Evolutionary conservation across 2,113 vertebrate genomes (phyloP).

Genomic region (Oxyruncus cristatus): DNA sequence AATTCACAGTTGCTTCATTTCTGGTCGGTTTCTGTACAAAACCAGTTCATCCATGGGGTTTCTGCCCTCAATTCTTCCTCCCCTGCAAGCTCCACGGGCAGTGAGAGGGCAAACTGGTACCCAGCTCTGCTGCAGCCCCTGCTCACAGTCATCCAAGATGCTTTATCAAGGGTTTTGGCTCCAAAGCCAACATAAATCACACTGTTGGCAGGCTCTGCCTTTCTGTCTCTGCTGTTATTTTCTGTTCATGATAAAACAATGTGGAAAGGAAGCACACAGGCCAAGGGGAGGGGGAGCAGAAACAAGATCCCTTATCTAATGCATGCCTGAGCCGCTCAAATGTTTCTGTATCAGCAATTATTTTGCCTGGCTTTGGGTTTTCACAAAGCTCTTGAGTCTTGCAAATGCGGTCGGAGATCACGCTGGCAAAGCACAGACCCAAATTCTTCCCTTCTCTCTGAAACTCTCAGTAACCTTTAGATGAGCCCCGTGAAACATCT

Average conservation of each 20-base stretch:
- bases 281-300: conserved; percentile 50
- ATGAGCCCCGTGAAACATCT: neutral
- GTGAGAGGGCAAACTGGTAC: neutral
- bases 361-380: conserved; percentile 55
- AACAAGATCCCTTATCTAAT: conserved; percentile 55
- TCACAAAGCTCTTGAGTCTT: conserved; percentile 27
- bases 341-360: conserved; percentile 51
- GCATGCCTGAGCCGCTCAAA: conserved; percentile 39
- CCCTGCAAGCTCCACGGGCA: accelerated
- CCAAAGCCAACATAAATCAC: conserved; percentile 42
- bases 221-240: conserved; percentile 44
- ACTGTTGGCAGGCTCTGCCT: neutral
- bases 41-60: neutral
- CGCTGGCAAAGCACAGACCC: neutral
- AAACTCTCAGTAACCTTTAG: neutral
- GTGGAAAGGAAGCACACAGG: conserved; percentile 47
- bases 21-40: neutral
- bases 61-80: neutral
- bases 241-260: conserved; percentile 54
- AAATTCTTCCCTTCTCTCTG: neutral
- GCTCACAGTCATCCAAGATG: neutral
- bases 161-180: neutral
- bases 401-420: neutral
- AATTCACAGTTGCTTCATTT: accelerated
- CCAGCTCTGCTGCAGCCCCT: neutral